These are phyloP conservation scores for Tragelaphus eurycerus DNA, from an alignment of 2,797 vertebrate genomes.

Conservation along the genomic window DNA sequence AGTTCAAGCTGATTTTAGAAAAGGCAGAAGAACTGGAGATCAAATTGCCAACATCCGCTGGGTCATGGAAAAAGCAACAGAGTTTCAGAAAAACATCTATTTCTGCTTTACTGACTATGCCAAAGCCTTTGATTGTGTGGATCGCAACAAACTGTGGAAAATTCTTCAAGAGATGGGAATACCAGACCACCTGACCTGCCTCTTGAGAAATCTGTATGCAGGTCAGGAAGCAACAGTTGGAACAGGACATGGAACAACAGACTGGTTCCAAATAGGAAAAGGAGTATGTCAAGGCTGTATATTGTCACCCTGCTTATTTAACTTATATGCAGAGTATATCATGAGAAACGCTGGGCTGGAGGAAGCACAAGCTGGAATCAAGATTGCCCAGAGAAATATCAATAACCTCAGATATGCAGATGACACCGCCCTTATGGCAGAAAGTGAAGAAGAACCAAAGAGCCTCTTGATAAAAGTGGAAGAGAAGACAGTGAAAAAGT, in stretches of 20 bases:
- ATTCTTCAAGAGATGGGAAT: not conserved
- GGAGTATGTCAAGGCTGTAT: fast-evolving
- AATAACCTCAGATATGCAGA: not conserved
- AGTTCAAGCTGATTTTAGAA: not conserved
- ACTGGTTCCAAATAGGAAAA: not conserved
- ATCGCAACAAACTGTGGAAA: not conserved
- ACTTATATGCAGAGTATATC: not conserved
- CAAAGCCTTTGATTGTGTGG: not conserved
- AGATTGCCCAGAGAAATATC: not conserved
- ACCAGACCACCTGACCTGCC: not conserved
- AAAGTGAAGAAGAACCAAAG: fast-evolving
- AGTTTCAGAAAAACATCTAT: not conserved
- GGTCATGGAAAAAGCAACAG: not conserved
- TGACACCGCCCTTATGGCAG: not conserved
- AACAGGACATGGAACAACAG: not conserved
- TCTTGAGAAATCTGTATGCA: not conserved
- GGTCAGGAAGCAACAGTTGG: not conserved
- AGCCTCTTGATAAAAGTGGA: not conserved
- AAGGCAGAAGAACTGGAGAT: not conserved
- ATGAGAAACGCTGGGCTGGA: fast-evolving
- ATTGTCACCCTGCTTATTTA: not conserved
- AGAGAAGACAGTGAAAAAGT: not conserved
- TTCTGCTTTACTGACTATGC: not conserved
- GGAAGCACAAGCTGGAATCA: not conserved
- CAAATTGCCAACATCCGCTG: not conserved